Base-by-base conservation (phyloP, 2,113 vertebrate species). In the Camarhynchus parvulus region DNA sequence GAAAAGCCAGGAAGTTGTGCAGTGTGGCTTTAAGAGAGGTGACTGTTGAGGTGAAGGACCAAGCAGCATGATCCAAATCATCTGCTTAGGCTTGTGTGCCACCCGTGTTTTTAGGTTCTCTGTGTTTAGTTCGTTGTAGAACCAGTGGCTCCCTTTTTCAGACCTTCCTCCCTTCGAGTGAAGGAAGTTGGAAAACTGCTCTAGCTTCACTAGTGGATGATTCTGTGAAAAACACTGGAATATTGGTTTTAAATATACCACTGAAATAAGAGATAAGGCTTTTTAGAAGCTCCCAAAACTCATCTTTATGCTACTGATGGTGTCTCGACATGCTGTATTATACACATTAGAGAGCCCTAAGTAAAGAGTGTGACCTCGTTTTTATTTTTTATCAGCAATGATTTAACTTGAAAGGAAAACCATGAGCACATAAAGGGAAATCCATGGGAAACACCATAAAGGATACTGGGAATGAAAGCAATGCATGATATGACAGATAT, bases 381-480 rank as follows among this genome's bases (percentile, higher is more conserved):
- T 84, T 87, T 41, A 83, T 75, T 46, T 39, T 83, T 87, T 37
- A 55, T 47, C 62, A 70, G 52, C 33, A 58, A 10, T 15, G 3
- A 10, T 37, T 69, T 75, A 67, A 87, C 25, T 75, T 30, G 13
- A 79, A 44, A 92, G 49, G 10, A 64, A 88, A 73, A 69, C 68
- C 39, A 61, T 46, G 83, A 63, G 22, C 0, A 1, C 55, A 42
- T 33, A 52, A 52, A 83, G 42, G 30, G 30, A 89, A 66, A 68
- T 63, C 25, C 2, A 0, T 39, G 55, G 56, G 31, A 80, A 20
- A 46, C 7, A 42, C 23, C 7, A 9, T 25, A 98, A 99, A 99
- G 99, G 99, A 99, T 99, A 99, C 99, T 99, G 81, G 98, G 98
- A 72, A 99, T 30, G 18, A 98, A 94, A 8, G 98, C 98, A 77